A percentile compares a stretch with the other conserved stretches of the same genome.
phyloP scores from a whole-genome alignment of 1,140 invertebrate species.

The Bacillus rossius region DNA sequence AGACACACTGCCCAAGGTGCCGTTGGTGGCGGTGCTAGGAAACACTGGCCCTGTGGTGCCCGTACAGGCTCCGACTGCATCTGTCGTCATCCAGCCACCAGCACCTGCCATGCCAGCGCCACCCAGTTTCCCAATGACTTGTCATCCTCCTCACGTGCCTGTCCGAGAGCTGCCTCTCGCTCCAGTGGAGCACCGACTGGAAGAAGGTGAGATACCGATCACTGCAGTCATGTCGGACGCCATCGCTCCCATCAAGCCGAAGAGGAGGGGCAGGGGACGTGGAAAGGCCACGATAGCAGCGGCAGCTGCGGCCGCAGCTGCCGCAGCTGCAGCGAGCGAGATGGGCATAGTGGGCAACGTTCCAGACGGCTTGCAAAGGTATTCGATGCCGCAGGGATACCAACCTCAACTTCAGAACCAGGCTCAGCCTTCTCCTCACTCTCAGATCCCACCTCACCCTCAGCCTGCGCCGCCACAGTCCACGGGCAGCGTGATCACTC shows the following conservation, averaged over 20 bases:
- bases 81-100: too few relatives aligned
- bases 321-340: conserved; percentile 1
- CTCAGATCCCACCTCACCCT: conserved; percentile 37
- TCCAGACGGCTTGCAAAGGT: conserved; percentile 36
- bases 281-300: conserved; percentile 20
- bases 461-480: conserved; percentile 22
- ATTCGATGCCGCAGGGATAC: conserved; percentile 24
- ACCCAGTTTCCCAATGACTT: too few relatives aligned
- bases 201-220: too few relatives aligned
- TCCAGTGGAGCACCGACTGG: too few relatives aligned
- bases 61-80: too few relatives aligned
- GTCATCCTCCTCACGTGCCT: too few relatives aligned
- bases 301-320: conserved; percentile 16
- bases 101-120: too few relatives aligned
- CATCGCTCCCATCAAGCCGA: not conserved
- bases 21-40: too few relatives aligned
- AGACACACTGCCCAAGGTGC: too few relatives aligned
- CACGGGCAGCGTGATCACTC: conserved; percentile 46
- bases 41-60: too few relatives aligned
- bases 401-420: conserved; percentile 26
- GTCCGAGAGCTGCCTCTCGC: not conserved
- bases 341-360: conserved; percentile 31
- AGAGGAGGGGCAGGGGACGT: conserved; percentile 9
- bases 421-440: conserved; percentile 27
- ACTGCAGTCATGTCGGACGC: too few relatives aligned